Conservation (phyloP, 2,797 vertebrate species). For the Chaunax sp. region DNA sequence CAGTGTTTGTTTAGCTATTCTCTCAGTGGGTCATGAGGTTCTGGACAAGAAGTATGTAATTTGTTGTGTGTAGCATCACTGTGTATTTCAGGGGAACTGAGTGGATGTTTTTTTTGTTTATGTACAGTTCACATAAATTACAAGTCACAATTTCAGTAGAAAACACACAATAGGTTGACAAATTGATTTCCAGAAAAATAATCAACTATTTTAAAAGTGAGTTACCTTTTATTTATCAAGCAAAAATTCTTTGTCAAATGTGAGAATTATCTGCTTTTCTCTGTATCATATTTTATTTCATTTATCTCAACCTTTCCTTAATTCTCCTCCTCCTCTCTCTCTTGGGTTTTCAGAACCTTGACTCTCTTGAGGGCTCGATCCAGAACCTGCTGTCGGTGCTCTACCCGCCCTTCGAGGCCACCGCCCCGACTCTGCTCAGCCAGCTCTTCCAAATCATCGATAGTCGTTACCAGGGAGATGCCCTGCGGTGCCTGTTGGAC, state of each 20-base stretch:
- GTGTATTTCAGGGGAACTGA: not conserved
- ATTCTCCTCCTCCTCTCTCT: not conserved
- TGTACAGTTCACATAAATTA: not conserved
- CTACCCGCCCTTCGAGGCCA: slow-evolving; percentile 87
- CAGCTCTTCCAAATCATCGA: slow-evolving; percentile 90
- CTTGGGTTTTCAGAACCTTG: slow-evolving; percentile 80
- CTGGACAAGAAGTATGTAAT: slow-evolving; percentile 39
- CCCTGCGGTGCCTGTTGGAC: slow-evolving; percentile 88
- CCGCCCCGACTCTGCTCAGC: slow-evolving; percentile 84
- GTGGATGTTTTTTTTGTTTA: not conserved
- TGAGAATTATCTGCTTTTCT: not conserved
- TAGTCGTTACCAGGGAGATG: slow-evolving; percentile 84
- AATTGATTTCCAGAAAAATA: too few relatives aligned
- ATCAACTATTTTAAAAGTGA: not conserved
- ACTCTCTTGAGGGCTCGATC: slow-evolving; percentile 87
- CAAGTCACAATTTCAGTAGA: not conserved
- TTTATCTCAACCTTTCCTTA: not conserved
- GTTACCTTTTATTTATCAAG: not conserved
- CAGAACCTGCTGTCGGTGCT: slow-evolving; percentile 85
- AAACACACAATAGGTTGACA: not conserved
- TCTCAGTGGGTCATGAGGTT: slow-evolving; percentile 27
- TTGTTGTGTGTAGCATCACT: slow-evolving; percentile 23
- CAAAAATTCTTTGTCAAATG: not conserved
- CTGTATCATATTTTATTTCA: too few relatives aligned
- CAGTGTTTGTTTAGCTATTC: slow-evolving; percentile 42